Evolutionary conservation across 2,888 invertebrate genomes (phyloP).

Genomic region (Synergus laeviventris): DNA sequence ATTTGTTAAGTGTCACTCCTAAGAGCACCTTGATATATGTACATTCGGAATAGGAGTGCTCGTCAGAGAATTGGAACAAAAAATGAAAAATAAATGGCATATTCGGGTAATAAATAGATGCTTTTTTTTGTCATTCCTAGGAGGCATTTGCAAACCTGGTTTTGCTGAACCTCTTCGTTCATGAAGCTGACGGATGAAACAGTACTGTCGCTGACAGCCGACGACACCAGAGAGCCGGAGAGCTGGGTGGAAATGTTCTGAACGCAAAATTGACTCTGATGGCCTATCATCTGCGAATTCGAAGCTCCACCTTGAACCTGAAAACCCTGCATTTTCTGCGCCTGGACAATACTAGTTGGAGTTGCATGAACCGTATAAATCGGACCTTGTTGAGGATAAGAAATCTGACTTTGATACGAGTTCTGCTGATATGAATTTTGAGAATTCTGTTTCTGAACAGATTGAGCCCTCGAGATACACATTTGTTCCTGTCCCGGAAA

Average conservation of each 20-base stretch:
- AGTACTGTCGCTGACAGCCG: slow-evolving; percentile 62
- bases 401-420: slow-evolving; percentile 49
- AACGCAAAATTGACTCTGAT: slow-evolving; percentile 34
- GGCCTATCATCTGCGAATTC: slow-evolving; percentile 15
- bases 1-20: slow-evolving; percentile 19
- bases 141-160: slow-evolving; percentile 73
- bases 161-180: slow-evolving; percentile 70
- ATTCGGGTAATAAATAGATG: slow-evolving; percentile 12
- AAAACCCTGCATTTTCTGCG: slow-evolving; percentile 63
- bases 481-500: slow-evolving; percentile 61
- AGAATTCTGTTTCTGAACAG: slow-evolving; percentile 58
- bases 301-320: slow-evolving; percentile 56
- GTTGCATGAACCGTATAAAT: slow-evolving; percentile 70
- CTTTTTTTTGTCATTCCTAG: slow-evolving; percentile 60
- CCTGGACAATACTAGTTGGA: slow-evolving; percentile 66
- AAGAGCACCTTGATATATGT: slow-evolving; percentile 18
- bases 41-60: slow-evolving; percentile 28
- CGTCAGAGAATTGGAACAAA: slow-evolving; percentile 4
- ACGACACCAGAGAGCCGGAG: slow-evolving; percentile 62
- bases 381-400: slow-evolving; percentile 54
- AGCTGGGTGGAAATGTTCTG: slow-evolving; percentile 44
- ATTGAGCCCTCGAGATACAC: slow-evolving; percentile 60
- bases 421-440: slow-evolving; percentile 58
- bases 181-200: slow-evolving; percentile 69
- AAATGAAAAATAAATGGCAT: slow-evolving; percentile 3